These are phyloP conservation scores for Podarcis siculus DNA, from an alignment of 2,797 vertebrate genomes.

Conservation along the genomic window DNA sequence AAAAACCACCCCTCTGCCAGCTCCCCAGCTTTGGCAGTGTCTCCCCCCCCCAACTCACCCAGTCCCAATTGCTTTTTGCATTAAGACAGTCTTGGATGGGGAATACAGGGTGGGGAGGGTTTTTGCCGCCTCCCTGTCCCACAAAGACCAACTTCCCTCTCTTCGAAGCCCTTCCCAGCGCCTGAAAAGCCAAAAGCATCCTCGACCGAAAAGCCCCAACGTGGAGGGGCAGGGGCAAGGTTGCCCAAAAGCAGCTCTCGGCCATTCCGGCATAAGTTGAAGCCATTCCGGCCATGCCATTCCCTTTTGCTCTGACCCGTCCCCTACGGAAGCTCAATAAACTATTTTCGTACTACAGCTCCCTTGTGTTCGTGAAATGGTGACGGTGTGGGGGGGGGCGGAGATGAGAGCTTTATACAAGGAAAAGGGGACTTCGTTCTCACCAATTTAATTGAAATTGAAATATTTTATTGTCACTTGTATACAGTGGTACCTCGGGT, in stretches of 20 bases:
- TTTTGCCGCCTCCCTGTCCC: not conserved
- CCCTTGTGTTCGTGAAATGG: not conserved
- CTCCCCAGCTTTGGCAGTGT: too few species aligned
- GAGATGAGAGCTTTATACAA: too few species aligned
- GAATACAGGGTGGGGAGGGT: too few species aligned
- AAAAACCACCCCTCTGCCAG: too few species aligned
- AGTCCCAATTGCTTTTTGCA: too few species aligned
- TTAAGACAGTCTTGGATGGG: too few species aligned
- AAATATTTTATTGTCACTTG: too few species aligned
- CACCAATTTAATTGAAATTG: not conserved
- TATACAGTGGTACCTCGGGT: too few species aligned
- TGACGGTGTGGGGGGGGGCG: too few species aligned
- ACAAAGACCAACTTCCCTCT: not conserved
- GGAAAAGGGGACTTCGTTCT: too few species aligned
- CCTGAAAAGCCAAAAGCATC: not conserved
- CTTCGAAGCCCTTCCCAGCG: not conserved
- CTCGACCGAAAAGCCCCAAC: not conserved
- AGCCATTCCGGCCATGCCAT: not conserved
- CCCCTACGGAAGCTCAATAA: constrained; percentile 20
- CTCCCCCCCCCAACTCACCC: not conserved
- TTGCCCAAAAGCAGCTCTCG: too few species aligned
- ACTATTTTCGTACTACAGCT: constrained; percentile 34
- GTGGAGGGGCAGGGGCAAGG: not conserved
- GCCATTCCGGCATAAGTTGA: not conserved
- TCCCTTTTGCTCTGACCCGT: not conserved